These are phyloP conservation scores for Euleptes europaea DNA, from an alignment of 2,113 vertebrate genomes.

Conservation along the genomic window DNA sequence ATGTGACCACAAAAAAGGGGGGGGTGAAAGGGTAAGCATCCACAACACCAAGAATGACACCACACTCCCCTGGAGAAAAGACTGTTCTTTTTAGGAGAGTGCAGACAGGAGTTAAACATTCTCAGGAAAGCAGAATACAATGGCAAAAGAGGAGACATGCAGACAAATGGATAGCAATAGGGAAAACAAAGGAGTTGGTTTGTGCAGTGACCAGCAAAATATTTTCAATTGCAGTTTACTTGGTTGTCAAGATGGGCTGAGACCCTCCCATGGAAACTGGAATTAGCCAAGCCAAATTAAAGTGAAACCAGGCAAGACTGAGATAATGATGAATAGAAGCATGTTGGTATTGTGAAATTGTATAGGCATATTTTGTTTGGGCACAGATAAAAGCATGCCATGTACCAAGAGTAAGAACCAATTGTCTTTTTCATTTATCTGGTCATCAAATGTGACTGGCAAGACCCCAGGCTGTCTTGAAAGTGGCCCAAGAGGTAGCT, in stretches of 20 bases:
- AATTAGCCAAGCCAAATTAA: not conserved
- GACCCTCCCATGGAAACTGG: not conserved
- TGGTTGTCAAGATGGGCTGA: too few relatives aligned
- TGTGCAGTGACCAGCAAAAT: too few relatives aligned
- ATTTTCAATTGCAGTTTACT: too few relatives aligned
- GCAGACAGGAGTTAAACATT: too few relatives aligned
- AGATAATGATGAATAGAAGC: not conserved
- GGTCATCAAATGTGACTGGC: slow-evolving; percentile 16
- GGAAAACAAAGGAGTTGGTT: too few relatives aligned
- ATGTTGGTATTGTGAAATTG: not conserved
- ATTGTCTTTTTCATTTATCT: slow-evolving; percentile 25
- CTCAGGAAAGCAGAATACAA: not conserved
- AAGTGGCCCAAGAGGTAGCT: slow-evolving; percentile 41
- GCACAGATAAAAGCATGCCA: slow-evolving; percentile 1
- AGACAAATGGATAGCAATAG: too few relatives aligned
- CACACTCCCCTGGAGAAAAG: too few relatives aligned
- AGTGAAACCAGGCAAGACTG: not conserved
- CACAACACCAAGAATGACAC: too few relatives aligned
- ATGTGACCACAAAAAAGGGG: too few relatives aligned
- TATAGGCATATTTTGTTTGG: slow-evolving; percentile 12
- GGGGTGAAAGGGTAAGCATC: too few relatives aligned
- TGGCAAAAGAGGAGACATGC: too few relatives aligned
- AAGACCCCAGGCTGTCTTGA: slow-evolving; percentile 33
- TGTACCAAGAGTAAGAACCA: not conserved
- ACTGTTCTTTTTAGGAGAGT: too few relatives aligned